Evolutionary conservation across 23 tunicate genomes (phyloP).

Genomic region (Halocynthia roretzi): DNA sequence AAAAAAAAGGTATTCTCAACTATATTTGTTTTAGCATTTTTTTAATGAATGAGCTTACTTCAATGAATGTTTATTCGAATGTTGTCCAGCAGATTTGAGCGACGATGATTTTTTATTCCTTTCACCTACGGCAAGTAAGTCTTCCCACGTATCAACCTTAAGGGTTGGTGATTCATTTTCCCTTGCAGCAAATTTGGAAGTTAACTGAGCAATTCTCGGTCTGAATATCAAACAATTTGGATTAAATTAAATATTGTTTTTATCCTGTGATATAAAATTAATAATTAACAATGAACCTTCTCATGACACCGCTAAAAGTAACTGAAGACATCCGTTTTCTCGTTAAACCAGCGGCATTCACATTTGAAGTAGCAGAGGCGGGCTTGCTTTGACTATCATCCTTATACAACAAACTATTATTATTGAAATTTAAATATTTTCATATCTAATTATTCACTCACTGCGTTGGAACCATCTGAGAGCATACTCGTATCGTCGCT

Average conservation of each 20-base stretch:
- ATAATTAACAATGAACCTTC: neutral
- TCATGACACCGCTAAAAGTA: constrained; percentile 6
- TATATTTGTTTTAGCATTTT: no score
- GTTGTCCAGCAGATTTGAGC: constrained; percentile 1
- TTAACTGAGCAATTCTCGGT: constrained; percentile 33
- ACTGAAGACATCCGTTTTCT: constrained; percentile 30
- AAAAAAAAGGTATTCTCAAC: no score
- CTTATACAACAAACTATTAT: neutral
- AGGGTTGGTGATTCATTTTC: constrained; percentile 8
- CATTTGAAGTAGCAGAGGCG: neutral
- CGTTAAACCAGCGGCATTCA: neutral
- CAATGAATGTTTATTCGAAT: no score
- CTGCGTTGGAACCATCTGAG: constrained; percentile 25
- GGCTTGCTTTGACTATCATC: neutral
- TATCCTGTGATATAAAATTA: neutral
- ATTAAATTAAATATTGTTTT: neutral
- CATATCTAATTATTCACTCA: no score
- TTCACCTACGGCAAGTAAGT: constrained; percentile 44
- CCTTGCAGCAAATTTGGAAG: constrained; percentile 16
- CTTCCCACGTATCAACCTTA: constrained; percentile 77
- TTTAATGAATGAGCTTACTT: no score
- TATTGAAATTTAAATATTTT: no score
- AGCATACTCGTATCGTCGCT: constrained; percentile 19
- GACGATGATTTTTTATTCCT: constrained; percentile 1
- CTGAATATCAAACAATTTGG: constrained; percentile 1